Base-by-base conservation (phyloP, 1,140 invertebrate species). In the Pachyrhynchus sulphureomaculatus region DNA sequence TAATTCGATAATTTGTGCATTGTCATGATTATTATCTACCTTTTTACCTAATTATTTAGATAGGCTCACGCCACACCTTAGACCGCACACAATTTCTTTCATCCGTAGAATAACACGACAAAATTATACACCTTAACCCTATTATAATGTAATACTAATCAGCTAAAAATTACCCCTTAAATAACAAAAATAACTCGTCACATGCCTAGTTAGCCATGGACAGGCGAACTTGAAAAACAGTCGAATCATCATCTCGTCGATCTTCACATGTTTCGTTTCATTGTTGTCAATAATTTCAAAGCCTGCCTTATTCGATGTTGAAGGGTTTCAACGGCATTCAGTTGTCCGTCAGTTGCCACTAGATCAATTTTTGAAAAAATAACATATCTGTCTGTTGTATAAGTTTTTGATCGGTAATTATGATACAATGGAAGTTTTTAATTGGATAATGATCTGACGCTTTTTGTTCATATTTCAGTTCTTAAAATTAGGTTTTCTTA, bases 251-350 rank as follows among this genome's bases (percentile, higher is more conserved):
- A 15, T 52, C 34, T 47, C 53, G 23, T 20, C 47, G 57, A 59
- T 61, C 58, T 61, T 61, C 58, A 53, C 58, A 44, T 61, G 58
- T 61, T 53, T 53, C 58, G 58, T 52, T 61, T 45, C 58, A 61
- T 61, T 61, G 58, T 53, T 61, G 58, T 61, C 58, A 53, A 61
- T 61, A 61, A 61, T 61, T 61, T 53, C 58, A 61, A 61, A 36
- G 49, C 23, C 58, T 47, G 39, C 26, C 39, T 47, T 37, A 44
- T 45, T 44, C 44, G 34, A 26, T 36, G 39, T 20, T 52, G 48
- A 53, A 53, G 48, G 39, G 41, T 34, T 53, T 18, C 21, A 21
- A 10, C 32, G 58, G 36, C 20, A 53, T 61, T 61, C 58, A 61
- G 15, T 51, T 29, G 58, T 61, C 58, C 18, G 58, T 61, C 58